A percentile compares a stretch with the other conserved stretches of the same genome.
Evolutionary conservation across 2,888 invertebrate genomes (phyloP).

Genomic region (Lacanobia oleracea): DNA sequence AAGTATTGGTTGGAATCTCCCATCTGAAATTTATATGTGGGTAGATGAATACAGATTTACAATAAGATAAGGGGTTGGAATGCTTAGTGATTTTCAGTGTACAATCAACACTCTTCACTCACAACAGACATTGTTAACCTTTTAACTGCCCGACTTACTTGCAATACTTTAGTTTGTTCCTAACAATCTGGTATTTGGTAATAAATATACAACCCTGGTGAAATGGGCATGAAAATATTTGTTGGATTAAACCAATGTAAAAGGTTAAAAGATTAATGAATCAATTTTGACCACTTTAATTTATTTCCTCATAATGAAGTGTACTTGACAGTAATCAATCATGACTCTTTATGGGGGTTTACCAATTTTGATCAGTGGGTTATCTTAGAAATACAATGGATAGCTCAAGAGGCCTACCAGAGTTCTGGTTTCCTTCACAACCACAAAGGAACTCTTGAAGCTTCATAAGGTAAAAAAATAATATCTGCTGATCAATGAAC

Average conservation of each 20-base stretch:
- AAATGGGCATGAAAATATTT: too few relatives aligned
- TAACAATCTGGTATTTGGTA: too few relatives aligned
- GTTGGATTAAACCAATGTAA: too few relatives aligned
- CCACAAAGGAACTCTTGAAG: too few relatives aligned
- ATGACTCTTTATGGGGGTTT: background rate
- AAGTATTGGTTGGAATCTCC: conserved; percentile 94
- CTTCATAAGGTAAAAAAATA: too few relatives aligned
- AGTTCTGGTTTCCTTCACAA: too few relatives aligned
- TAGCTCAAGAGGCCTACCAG: background rate
- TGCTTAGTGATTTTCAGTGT: background rate
- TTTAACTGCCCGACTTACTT: too few relatives aligned
- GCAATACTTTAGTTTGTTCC: too few relatives aligned
- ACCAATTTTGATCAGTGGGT: background rate
- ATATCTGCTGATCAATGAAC: too few relatives aligned
- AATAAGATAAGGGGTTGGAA: background rate
- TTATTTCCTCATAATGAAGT: background rate
- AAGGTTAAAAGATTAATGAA: background rate
- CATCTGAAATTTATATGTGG: conserved; percentile 89
- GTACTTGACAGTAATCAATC: background rate
- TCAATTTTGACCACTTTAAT: background rate
- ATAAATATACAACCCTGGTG: too few relatives aligned
- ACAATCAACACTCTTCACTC: background rate
- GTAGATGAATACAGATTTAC: background rate
- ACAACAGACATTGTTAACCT: background rate
- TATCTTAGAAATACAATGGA: background rate